phyloP scores from a whole-genome alignment of 92 coral and sea anemone genomes.

The Epizoanthus illoricatus region DNA sequence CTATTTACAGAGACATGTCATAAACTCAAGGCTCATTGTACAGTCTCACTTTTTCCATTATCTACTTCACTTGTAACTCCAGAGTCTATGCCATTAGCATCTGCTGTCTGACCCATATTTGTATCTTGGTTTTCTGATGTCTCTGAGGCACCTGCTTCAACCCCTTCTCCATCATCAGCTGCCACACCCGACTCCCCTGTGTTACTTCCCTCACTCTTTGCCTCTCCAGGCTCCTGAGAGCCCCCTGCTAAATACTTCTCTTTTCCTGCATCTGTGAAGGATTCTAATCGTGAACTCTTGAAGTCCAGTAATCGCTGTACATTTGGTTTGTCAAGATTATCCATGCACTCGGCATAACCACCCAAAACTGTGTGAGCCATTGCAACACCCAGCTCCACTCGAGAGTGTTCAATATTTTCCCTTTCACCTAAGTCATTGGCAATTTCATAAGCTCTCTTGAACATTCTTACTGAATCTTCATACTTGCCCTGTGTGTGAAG shows the following conservation, averaged over 20 bases:
- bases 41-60: conserved; percentile 36
- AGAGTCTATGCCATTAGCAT: conserved; percentile 43
- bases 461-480: conserved; percentile 83
- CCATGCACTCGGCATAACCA: conserved; percentile 84
- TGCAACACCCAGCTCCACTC: conserved; percentile 90
- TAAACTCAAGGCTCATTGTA: not conserved
- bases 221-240: conserved; percentile 28
- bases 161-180: conserved; percentile 30
- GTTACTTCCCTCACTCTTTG: conserved; percentile 47
- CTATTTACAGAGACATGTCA: not conserved
- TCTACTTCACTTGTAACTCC: conserved; percentile 57
- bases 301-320: conserved; percentile 78
- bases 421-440: conserved; percentile 80
- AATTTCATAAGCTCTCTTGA: conserved; percentile 90
- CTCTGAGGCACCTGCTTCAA: conserved; percentile 30
- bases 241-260: conserved; percentile 22
- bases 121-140: conserved; percentile 33
- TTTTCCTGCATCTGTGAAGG: conserved; percentile 63
- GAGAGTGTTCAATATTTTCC: conserved; percentile 70
- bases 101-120: not conserved
- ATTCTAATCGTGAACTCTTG: conserved; percentile 81
- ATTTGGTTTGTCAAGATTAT: conserved; percentile 65
- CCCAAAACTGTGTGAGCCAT: conserved; percentile 76
- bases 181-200: conserved; percentile 53
- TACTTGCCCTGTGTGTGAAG: conserved; percentile 77